A percentile compares a stretch with the other conserved stretches of the same genome.
Evolutionary conservation across 2,113 vertebrate species (phyloP).

Genomic region (Arvicanthis niloticus): DNA sequence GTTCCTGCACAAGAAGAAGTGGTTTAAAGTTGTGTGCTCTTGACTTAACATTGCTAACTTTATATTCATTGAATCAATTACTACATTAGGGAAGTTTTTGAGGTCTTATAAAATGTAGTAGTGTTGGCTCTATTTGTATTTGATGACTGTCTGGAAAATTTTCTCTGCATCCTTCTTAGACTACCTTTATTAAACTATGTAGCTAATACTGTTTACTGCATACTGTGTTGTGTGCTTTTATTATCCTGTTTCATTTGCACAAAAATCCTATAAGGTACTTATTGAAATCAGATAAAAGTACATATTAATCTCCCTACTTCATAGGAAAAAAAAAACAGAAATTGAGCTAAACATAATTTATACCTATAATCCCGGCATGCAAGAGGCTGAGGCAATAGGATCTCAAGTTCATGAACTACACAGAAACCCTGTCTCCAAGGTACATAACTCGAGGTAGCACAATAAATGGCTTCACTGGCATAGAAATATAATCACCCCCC

Average conservation of each 20-base stretch:
- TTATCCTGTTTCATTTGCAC: not conserved
- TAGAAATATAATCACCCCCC: conserved; percentile 10
- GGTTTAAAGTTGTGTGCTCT: conserved; percentile 15
- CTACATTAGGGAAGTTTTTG: not conserved
- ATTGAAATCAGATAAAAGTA: not conserved
- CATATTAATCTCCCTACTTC: not conserved
- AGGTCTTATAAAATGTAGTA: not conserved
- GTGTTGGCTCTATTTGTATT: not conserved
- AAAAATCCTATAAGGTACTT: not conserved
- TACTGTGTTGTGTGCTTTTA: not conserved
- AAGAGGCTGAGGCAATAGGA: not conserved
- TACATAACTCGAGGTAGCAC: not conserved
- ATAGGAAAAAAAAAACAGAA: conserved; percentile 22
- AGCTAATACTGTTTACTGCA: not conserved
- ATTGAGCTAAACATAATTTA: not conserved
- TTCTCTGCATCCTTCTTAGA: not conserved
- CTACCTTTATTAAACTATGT: not conserved
- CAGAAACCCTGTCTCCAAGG: not conserved
- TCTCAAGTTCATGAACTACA: not conserved
- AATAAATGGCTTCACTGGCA: not conserved
- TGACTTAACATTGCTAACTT: not conserved
- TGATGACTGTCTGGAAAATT: not conserved
- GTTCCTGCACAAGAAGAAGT: conserved; percentile 33
- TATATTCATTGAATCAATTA: not conserved
- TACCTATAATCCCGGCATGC: not conserved